Conservation (phyloP, 2,113 vertebrate genomes). For the Gymnorhina tibicen region DNA sequence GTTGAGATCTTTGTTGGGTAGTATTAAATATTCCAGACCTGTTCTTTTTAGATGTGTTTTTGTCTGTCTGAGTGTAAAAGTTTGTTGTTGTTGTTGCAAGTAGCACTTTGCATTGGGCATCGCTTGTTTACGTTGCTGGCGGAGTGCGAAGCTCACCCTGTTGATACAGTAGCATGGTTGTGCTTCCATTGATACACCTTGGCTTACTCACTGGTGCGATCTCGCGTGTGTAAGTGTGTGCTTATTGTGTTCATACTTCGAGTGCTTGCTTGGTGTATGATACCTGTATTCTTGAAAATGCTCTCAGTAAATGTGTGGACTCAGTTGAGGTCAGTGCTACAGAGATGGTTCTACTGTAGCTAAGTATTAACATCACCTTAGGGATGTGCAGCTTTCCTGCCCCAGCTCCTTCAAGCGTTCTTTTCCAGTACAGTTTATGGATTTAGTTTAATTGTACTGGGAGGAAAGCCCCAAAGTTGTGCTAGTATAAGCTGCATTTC, state of each 20-base stretch:
- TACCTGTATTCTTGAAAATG: background rate
- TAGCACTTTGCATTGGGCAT: accelerated
- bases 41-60: background rate
- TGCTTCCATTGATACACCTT: background rate
- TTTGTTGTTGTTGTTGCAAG: background rate
- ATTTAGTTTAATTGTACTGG: background rate
- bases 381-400: background rate
- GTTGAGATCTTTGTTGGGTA: background rate
- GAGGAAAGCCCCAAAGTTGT: background rate
- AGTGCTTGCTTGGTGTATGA: background rate
- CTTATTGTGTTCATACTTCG: accelerated
- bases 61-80: background rate
- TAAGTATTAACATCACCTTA: background rate
- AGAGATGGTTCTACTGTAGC: background rate
- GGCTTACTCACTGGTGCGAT: background rate
- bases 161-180: background rate
- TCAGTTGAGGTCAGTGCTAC: background rate
- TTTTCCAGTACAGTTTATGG: background rate
- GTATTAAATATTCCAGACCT: background rate
- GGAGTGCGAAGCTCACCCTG: accelerated
- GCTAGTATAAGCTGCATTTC: background rate
- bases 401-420: accelerated
- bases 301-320: accelerated
- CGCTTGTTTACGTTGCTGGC: accelerated
- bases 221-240: accelerated